Conservation (phyloP, 2,888 invertebrate species). For the Ypsolopha scabrella region DNA sequence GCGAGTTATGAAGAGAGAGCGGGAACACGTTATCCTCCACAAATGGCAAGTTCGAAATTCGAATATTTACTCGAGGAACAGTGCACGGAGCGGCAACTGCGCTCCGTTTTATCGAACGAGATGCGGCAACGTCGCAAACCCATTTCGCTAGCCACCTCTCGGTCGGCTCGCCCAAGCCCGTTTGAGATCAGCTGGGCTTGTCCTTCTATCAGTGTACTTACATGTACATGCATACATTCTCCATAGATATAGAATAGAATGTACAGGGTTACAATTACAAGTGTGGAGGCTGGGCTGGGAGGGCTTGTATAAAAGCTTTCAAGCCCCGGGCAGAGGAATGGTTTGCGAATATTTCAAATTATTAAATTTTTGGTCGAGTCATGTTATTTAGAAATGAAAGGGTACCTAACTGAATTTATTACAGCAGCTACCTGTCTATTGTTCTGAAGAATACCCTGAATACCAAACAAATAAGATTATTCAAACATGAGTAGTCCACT, state of each 20-base stretch:
- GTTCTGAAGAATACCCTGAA: too few species aligned
- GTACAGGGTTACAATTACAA: not conserved
- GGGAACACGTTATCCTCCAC: not conserved
- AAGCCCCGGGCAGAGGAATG: not conserved
- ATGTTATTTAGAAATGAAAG: too few species aligned
- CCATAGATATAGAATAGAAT: not conserved
- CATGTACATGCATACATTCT: not conserved
- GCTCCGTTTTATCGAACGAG: slow-evolving; percentile 12
- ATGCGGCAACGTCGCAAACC: slow-evolving; percentile 31
- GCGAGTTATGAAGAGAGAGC: not conserved
- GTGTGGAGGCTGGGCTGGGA: not conserved
- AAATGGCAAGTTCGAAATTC: slow-evolving; percentile 32
- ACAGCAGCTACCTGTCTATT: too few species aligned
- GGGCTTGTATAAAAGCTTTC: not conserved
- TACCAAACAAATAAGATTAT: too few species aligned
- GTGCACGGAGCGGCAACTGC: slow-evolving; percentile 22
- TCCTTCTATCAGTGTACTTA: not conserved
- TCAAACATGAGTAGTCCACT: too few species aligned
- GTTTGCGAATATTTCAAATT: not conserved
- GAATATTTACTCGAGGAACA: slow-evolving; percentile 31
- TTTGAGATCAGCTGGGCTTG: slow-evolving; percentile 19
- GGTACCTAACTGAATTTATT: too few species aligned
- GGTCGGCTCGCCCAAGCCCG: slow-evolving; percentile 4
- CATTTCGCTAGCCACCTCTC: not conserved
- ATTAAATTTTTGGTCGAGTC: not conserved